These are phyloP conservation scores for Linyphia triangularis DNA, from an alignment of 2,888 invertebrate genomes.

Conservation along the genomic window DNA sequence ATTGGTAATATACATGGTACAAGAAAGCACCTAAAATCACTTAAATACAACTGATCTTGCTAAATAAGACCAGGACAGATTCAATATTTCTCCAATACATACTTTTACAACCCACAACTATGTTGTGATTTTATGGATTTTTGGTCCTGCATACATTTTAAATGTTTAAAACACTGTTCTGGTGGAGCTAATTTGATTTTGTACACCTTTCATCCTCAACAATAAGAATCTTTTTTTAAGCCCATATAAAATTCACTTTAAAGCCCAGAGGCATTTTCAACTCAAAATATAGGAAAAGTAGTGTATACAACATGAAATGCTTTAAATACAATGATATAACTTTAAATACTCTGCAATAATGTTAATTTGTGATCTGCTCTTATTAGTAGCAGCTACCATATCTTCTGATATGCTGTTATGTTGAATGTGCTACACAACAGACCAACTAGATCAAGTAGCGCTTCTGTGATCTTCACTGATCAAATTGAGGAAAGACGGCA, in stretches of 20 bases:
- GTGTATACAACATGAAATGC: constrained; percentile 69
- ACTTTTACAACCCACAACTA: constrained; percentile 69
- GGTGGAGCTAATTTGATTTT: constrained; percentile 62
- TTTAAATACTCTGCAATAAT: constrained; percentile 58
- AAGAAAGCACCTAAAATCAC: constrained; percentile 72
- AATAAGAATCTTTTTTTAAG: constrained; percentile 56
- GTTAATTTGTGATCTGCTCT: constrained; percentile 33
- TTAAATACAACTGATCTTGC: constrained; percentile 56
- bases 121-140: constrained; percentile 62
- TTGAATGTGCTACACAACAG: constrained; percentile 26
- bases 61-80: constrained; percentile 28
- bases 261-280: constrained; percentile 70
- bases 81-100: constrained; percentile 54
- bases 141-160: constrained; percentile 64
- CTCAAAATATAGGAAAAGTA: constrained; percentile 68
- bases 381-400: constrained; percentile 34
- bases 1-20: constrained; percentile 60
- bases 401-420: constrained; percentile 55
- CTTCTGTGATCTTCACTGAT: constrained; percentile 49
- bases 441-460: constrained; percentile 52
- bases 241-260: constrained; percentile 72
- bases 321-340: constrained; percentile 73
- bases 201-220: constrained; percentile 63
- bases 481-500: constrained; percentile 59
- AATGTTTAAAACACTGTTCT: constrained; percentile 56